A percentile compares a stretch with the other conserved stretches of the same genome.
Evolutionary conservation across 2,113 vertebrate genomes (phyloP).

Genomic region (Machaerirhynchus nigripectus): DNA sequence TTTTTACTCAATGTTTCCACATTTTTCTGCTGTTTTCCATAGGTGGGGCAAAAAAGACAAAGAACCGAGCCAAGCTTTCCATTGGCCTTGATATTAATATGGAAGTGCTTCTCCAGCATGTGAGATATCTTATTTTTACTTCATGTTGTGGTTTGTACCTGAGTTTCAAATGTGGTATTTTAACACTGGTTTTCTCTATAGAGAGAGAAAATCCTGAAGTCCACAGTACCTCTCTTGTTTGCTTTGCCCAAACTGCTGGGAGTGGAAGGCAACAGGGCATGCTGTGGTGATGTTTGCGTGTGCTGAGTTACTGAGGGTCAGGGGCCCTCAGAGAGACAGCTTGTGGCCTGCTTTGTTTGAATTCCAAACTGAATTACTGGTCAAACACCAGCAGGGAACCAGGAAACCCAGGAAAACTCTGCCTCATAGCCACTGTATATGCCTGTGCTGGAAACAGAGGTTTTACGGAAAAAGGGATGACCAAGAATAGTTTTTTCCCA

Average conservation of each 20-base stretch:
- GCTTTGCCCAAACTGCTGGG: not conserved
- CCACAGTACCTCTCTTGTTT: not conserved
- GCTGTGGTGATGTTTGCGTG: not conserved
- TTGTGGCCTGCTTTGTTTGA: not conserved
- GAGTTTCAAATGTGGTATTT: not conserved
- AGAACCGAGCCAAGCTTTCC: slow-evolving; percentile 22
- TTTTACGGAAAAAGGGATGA: not conserved
- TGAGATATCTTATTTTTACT: not conserved
- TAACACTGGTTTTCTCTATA: not conserved
- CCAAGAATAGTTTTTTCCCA: not conserved
- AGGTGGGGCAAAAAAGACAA: slow-evolving; percentile 59
- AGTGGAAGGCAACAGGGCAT: not conserved
- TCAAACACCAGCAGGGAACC: not conserved
- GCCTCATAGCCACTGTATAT: not conserved
- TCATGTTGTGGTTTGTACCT: not conserved
- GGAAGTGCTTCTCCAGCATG: not conserved
- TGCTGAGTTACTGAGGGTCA: not conserved
- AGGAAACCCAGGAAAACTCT: not conserved
- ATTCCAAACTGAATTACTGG: not conserved
- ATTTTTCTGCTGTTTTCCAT: slow-evolving; percentile 62
- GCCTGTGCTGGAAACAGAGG: not conserved
- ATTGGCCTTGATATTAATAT: slow-evolving; percentile 8
- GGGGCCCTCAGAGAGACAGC: not conserved
- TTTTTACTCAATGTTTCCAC: slow-evolving; percentile 59
- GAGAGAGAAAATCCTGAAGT: not conserved